Conservation (phyloP, 2,113 vertebrate genomes). For the Poecilia latipinna region DNA sequence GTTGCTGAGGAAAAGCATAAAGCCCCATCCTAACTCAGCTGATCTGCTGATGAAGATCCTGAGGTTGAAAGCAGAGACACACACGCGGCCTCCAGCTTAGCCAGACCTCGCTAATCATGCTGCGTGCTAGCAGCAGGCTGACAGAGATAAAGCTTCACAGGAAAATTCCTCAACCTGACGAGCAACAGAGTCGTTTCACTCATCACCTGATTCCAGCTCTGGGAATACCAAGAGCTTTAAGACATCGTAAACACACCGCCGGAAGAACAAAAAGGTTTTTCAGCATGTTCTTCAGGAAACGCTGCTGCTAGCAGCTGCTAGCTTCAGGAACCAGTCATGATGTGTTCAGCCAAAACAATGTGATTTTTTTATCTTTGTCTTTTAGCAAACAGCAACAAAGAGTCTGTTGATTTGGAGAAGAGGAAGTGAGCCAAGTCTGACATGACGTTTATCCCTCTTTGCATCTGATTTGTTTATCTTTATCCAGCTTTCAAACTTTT, state of each 20-base stretch:
- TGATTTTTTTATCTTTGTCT: background rate
- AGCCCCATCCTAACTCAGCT: background rate
- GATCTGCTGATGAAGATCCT: constrained; percentile 1
- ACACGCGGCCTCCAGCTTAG: too few relatives aligned
- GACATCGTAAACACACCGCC: background rate
- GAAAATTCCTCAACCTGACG: constrained; percentile 14
- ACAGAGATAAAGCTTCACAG: constrained; percentile 1
- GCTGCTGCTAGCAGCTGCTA: background rate
- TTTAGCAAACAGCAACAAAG: background rate
- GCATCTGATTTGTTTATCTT: constrained; percentile 44
- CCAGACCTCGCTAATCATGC: background rate
- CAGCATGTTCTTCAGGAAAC: too few relatives aligned
- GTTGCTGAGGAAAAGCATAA: background rate
- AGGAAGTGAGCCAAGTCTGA: constrained; percentile 36
- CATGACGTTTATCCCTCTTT: constrained; percentile 38
- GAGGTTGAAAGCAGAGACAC: background rate
- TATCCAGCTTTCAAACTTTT: background rate
- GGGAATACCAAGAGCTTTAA: background rate
- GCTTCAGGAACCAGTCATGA: background rate
- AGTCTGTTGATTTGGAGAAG: background rate
- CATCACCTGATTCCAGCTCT: background rate
- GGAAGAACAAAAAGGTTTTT: background rate
- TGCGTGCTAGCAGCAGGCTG: background rate
- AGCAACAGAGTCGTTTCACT: background rate
- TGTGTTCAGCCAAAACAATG: background rate